Evolutionary conservation across 2,888 invertebrate species (phyloP).

Genomic region (Junonia oenone): DNA sequence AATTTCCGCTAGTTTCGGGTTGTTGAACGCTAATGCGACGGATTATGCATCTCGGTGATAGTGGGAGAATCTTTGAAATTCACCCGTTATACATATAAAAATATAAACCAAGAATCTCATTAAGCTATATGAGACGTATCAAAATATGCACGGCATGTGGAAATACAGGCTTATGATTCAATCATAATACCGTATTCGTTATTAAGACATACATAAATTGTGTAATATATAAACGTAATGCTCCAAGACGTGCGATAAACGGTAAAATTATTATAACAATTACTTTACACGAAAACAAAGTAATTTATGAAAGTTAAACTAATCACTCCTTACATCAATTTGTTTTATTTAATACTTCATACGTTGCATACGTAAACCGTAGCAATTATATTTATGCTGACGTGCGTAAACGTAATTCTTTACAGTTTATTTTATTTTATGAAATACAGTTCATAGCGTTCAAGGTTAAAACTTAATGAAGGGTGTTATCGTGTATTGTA

Average conservation of each 20-base stretch:
- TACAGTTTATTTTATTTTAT: slow-evolving; percentile 9
- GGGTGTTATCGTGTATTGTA: slow-evolving; percentile 1
- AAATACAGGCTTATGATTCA: slow-evolving; percentile 6
- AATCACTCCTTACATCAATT: not conserved
- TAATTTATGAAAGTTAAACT: not conserved
- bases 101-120: not conserved
- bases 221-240: not conserved
- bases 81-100: not conserved
- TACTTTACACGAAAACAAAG: slow-evolving; percentile 5
- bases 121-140: not conserved
- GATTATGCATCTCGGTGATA: slow-evolving; percentile 17
- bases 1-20: slow-evolving; percentile 58
- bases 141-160: slow-evolving; percentile 6
- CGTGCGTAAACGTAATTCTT: slow-evolving; percentile 12
- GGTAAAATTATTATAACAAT: slow-evolving; percentile 5
- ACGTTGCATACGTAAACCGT: not conserved
- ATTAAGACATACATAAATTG: slow-evolving; percentile 3
- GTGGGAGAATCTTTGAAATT: not conserved
- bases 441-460: slow-evolving; percentile 10
- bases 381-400: not conserved
- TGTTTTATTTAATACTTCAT: not conserved
- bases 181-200: not conserved
- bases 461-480: slow-evolving; percentile 17
- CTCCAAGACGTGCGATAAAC: not conserved
- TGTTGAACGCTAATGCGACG: slow-evolving; percentile 32